A percentile compares a stretch with the other conserved stretches of the same genome.
phyloP scores from a whole-genome alignment of 2,797 vertebrate genomes.

The Spinus pinus region DNA sequence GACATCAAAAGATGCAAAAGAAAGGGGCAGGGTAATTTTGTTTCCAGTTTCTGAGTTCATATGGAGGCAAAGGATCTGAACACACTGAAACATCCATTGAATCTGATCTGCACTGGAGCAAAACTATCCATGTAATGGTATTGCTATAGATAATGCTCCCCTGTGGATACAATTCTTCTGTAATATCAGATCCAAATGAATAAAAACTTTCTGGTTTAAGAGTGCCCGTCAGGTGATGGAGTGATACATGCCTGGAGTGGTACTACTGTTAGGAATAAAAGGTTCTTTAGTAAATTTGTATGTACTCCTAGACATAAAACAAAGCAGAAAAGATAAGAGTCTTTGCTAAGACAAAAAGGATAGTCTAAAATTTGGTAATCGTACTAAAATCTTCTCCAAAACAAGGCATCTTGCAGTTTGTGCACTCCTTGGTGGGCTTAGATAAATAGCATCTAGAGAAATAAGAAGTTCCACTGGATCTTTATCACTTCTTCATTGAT shows the following conservation, averaged over 20 bases:
- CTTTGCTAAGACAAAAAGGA: background rate
- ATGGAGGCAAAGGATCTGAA: background rate
- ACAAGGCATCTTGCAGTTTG: background rate
- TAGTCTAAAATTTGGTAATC: background rate
- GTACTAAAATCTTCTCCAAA: background rate
- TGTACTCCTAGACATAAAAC: background rate
- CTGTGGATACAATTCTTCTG: background rate
- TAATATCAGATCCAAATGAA: background rate
- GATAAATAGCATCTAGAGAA: background rate
- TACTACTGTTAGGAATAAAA: background rate
- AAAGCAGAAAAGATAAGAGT: background rate
- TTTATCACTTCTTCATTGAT: background rate
- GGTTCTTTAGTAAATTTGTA: background rate
- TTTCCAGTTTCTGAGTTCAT: background rate
- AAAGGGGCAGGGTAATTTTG: background rate
- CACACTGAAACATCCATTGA: background rate
- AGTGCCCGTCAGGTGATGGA: background rate
- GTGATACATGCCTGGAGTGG: background rate
- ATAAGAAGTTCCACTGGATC: background rate
- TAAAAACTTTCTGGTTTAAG: background rate
- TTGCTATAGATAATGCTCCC: background rate
- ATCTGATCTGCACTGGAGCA: background rate
- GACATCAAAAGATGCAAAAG: conserved; percentile 1
- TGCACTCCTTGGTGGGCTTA: background rate
- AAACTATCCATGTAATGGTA: background rate